phyloP scores from a whole-genome alignment of 2,888 invertebrate species.

The Rhyacophila evoluta region DNA sequence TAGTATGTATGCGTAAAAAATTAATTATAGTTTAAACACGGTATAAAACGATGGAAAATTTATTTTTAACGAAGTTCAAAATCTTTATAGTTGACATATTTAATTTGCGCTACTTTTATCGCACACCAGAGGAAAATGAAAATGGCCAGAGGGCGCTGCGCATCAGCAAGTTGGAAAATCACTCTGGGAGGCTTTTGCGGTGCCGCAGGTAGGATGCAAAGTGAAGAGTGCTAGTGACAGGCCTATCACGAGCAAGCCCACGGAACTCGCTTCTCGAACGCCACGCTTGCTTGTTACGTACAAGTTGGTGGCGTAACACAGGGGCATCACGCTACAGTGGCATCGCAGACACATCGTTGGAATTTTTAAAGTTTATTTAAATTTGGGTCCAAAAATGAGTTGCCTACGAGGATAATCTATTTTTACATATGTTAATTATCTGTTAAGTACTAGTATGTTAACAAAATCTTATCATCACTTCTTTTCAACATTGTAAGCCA shows the following conservation, averaged over 20 bases:
- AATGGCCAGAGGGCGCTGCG: constrained; percentile 8
- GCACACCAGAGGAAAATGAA: neutral
- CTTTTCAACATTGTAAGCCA: too few relatives aligned
- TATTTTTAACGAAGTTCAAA: constrained; percentile 25
- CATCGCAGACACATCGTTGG: neutral
- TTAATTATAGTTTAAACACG: too few relatives aligned
- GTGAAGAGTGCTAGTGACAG: constrained; percentile 43
- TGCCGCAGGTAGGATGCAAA: constrained; percentile 44
- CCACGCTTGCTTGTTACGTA: constrained; percentile 36
- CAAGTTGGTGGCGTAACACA: constrained; percentile 21
- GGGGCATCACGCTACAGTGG: neutral
- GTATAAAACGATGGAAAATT: neutral
- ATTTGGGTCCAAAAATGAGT: too few relatives aligned
- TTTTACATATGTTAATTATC: too few relatives aligned
- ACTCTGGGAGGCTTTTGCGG: constrained; percentile 32
- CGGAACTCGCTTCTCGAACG: neutral
- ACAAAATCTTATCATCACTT: too few relatives aligned
- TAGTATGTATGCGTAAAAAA: too few relatives aligned
- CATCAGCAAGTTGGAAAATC: constrained; percentile 24
- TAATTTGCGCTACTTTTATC: constrained; percentile 17
- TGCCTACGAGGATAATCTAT: too few relatives aligned
- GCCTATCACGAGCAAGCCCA: constrained; percentile 26
- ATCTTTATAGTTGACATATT: constrained; percentile 28
- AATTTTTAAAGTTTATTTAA: too few relatives aligned
- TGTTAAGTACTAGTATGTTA: too few relatives aligned